Evolutionary conservation across 2,797 vertebrate species (phyloP).

Genomic region (Sebastes elongatus): DNA sequence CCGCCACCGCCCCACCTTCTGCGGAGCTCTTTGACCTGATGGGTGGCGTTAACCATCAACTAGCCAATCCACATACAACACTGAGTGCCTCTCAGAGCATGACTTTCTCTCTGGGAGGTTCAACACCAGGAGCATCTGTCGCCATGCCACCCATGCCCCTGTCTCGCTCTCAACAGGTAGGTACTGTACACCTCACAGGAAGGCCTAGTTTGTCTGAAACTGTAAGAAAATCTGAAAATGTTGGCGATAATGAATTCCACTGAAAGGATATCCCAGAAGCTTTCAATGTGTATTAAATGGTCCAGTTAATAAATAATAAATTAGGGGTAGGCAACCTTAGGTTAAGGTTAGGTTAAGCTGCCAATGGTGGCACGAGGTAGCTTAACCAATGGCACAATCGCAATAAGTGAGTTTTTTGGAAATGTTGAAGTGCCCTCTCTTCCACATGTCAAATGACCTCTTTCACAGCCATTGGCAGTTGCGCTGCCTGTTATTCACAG

Average conservation of each 20-base stretch:
- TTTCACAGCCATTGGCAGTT: no score
- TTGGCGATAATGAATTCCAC: neutral
- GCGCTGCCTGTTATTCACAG: no score
- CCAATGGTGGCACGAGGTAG: no score
- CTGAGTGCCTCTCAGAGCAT: slow-evolving; percentile 94
- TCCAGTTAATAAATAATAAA: no score
- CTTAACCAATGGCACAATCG: no score
- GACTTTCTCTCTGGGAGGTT: slow-evolving; percentile 91
- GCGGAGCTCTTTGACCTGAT: slow-evolving; percentile 94
- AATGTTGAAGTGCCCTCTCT: no score
- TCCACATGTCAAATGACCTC: no score
- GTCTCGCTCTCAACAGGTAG: slow-evolving; percentile 79
- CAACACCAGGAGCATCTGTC: slow-evolving; percentile 58
- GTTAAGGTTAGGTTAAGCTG: no score
- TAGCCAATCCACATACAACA: slow-evolving; percentile 79
- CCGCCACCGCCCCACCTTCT: slow-evolving; percentile 82
- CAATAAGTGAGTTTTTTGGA: no score
- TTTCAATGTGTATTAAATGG: neutral
- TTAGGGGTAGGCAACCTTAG: no score
- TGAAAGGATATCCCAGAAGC: neutral
- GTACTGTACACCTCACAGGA: neutral
- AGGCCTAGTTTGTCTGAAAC: neutral
- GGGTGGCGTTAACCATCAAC: slow-evolving; percentile 81
- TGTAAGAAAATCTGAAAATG: neutral
- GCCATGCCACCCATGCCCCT: slow-evolving; percentile 64